Percentiles rank a stretch among this genome's conserved stretches.
Conservation (phyloP, 1,140 invertebrate species). For the Macrobrachium nipponense region DNA sequence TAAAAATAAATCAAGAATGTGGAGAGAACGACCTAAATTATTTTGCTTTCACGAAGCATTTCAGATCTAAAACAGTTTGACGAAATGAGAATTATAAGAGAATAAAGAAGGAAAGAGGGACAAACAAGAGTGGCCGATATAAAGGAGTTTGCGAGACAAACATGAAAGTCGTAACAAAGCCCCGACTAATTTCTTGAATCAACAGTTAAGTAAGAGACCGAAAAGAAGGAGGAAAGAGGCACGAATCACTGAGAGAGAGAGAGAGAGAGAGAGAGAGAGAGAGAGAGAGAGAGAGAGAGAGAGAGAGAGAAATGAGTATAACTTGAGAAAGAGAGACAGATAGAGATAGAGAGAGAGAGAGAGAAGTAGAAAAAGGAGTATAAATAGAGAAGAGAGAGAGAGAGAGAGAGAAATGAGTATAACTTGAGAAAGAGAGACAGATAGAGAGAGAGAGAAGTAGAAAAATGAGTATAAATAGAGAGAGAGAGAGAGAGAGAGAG, state of each 20-base stretch:
- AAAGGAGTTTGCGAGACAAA: no score
- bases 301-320: slow-evolving; percentile 9
- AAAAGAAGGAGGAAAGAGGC: not conserved
- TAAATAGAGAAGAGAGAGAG: not conserved
- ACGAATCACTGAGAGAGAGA: slow-evolving; percentile 1
- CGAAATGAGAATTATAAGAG: no score
- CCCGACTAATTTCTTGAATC: no score
- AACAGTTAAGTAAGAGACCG: no score
- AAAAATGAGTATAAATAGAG: not conserved
- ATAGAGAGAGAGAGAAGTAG: slow-evolving; percentile 24
- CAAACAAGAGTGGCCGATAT: no score
- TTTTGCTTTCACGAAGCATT: no score
- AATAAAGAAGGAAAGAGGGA: no score
- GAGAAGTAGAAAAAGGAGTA: slow-evolving; percentile 3
- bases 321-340: slow-evolving; percentile 10
- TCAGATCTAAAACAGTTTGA: no score
- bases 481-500: slow-evolving; percentile 14
- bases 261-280: slow-evolving; percentile 9
- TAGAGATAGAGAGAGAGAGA: slow-evolving; percentile 15
- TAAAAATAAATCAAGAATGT: no score
- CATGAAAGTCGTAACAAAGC: no score
- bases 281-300: slow-evolving; percentile 4
- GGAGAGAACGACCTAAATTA: no score
- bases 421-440: slow-evolving; percentile 9
- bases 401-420: slow-evolving; percentile 9